Evolutionary conservation across 2,888 invertebrate genomes (phyloP).

Genomic region (Podotricha telesiphe): DNA sequence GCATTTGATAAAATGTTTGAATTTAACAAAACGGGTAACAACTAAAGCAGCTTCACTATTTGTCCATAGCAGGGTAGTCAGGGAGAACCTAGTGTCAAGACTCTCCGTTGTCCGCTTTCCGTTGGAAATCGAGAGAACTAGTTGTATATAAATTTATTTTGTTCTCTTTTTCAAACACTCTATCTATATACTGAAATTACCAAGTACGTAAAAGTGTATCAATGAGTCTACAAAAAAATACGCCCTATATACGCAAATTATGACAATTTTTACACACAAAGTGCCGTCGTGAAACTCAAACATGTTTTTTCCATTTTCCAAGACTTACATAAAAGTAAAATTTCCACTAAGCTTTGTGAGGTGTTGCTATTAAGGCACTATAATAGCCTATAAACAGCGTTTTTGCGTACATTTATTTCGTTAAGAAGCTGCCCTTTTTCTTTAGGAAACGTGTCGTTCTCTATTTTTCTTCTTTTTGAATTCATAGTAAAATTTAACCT

Average conservation of each 20-base stretch:
- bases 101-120: no score
- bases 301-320: conserved; percentile 29
- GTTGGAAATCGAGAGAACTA: no score
- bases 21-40: no score
- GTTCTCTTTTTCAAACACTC: no score
- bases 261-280: conserved; percentile 1
- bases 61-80: no score
- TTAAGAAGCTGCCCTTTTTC: not conserved
- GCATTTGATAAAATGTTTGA: no score
- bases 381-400: conserved; percentile 10
- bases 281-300: conserved; percentile 2
- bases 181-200: not conserved
- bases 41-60: no score
- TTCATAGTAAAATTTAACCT: no score
- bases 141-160: no score
- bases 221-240: not conserved
- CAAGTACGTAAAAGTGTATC: not conserved
- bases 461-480: not conserved
- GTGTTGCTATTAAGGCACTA: not conserved
- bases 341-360: conserved; percentile 17
- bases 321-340: conserved; percentile 10
- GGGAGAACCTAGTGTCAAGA: no score
- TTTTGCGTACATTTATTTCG: conserved; percentile 1
- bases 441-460: not conserved
- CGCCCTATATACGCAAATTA: not conserved